Evolutionary conservation across 2,113 vertebrate genomes (phyloP).

Genomic region (Dromiciops gliroides): DNA sequence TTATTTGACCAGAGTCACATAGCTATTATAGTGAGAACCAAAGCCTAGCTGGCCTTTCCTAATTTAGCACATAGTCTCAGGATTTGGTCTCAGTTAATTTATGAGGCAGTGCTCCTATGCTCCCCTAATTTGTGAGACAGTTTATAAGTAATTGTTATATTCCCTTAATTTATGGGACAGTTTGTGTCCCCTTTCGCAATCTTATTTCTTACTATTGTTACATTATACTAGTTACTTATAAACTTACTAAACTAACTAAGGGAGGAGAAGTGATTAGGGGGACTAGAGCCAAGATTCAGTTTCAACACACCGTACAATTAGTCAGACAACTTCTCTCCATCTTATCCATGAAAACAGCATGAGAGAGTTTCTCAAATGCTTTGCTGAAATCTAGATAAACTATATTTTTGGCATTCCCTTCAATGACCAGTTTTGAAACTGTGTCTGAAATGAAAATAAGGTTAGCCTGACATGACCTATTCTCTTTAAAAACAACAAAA

Average conservation of each 20-base stretch:
- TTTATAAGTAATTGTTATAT: background rate
- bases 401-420: background rate
- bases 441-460: background rate
- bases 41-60: background rate
- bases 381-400: background rate
- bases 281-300: background rate
- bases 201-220: background rate
- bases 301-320: background rate
- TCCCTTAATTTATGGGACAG: background rate
- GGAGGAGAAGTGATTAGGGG: background rate
- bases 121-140: background rate
- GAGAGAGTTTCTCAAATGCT: background rate
- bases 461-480: background rate
- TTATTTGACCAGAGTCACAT: background rate
- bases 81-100: background rate
- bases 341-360: background rate
- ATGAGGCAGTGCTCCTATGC: background rate
- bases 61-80: background rate
- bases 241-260: background rate
- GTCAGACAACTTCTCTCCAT: background rate
- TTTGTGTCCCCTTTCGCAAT: background rate
- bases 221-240: background rate
- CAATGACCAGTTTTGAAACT: background rate
- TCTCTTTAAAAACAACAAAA: background rate
- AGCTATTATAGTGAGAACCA: too few species aligned